phyloP scores from a whole-genome alignment of 2,113 vertebrate species.

The Cichladusa arquata region DNA sequence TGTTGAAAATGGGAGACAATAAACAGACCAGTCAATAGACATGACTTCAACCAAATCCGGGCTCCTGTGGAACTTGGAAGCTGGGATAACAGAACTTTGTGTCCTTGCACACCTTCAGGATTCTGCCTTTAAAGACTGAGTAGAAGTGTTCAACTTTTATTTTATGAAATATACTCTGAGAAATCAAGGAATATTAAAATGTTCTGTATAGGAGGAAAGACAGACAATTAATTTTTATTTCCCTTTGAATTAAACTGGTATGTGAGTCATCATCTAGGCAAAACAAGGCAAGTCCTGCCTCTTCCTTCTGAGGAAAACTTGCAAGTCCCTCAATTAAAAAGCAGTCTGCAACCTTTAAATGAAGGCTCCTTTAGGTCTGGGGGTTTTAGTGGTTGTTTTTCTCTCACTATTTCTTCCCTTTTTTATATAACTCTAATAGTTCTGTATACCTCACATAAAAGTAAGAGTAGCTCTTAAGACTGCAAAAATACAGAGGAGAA shows the following conservation, averaged over 20 bases:
- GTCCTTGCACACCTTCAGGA: neutral
- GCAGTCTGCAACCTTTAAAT: neutral
- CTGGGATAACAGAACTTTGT: neutral
- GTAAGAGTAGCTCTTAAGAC: neutral
- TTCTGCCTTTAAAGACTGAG: neutral
- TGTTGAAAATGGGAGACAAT: constrained; percentile 60
- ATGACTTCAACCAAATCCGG: constrained; percentile 23
- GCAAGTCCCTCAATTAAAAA: neutral
- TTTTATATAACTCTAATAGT: neutral
- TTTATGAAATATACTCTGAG: neutral
- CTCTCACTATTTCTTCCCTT: neutral
- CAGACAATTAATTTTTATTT: neutral
- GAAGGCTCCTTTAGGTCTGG: neutral
- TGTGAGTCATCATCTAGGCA: neutral
- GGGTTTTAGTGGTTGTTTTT: fast-evolving
- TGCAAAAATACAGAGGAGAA: neutral
- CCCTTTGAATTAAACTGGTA: neutral
- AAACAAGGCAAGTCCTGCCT: neutral
- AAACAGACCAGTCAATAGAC: constrained; percentile 44
- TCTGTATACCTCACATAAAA: neutral
- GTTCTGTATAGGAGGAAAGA: neutral
- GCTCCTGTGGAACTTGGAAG: constrained; percentile 22
- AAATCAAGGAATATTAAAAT: neutral
- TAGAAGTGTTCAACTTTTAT: neutral
- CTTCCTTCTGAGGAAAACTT: neutral